Conservation (phyloP, 2,113 vertebrate species). For the Scortum barcoo region DNA sequence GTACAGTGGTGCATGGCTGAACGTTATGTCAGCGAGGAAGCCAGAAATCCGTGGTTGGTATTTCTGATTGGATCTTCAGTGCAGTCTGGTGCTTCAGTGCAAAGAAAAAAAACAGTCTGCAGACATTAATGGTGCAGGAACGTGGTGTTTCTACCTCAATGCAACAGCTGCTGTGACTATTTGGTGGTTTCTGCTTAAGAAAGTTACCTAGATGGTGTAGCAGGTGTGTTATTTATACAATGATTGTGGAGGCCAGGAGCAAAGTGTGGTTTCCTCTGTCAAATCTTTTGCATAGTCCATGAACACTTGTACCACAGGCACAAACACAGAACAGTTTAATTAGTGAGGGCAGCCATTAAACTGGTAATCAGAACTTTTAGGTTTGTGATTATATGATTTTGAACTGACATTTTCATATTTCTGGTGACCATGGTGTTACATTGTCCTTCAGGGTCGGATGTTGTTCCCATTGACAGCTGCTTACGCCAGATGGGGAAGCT, state of each 20-base stretch:
- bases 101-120: neutral
- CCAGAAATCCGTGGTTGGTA: slow-evolving; percentile 7
- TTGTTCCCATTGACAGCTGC: too few relatives aligned
- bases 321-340: neutral
- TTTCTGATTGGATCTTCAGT: slow-evolving; percentile 17
- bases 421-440: too few relatives aligned
- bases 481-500: too few relatives aligned
- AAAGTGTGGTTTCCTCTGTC: neutral
- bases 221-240: neutral
- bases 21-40: slow-evolving; percentile 16
- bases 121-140: neutral
- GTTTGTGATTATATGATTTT: too few relatives aligned
- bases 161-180: neutral
- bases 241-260: neutral
- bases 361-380: too few relatives aligned
- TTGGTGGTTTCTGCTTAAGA: neutral
- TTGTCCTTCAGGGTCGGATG: too few relatives aligned
- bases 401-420: too few relatives aligned
- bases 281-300: neutral
- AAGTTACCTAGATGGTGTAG: neutral
- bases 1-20: neutral
- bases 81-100: neutral
- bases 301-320: neutral
- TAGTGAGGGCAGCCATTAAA: too few relatives aligned
- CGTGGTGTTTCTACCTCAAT: neutral